Evolutionary conservation across 2,113 vertebrate species (phyloP).

Genomic region (Gobiocypris rarus): DNA sequence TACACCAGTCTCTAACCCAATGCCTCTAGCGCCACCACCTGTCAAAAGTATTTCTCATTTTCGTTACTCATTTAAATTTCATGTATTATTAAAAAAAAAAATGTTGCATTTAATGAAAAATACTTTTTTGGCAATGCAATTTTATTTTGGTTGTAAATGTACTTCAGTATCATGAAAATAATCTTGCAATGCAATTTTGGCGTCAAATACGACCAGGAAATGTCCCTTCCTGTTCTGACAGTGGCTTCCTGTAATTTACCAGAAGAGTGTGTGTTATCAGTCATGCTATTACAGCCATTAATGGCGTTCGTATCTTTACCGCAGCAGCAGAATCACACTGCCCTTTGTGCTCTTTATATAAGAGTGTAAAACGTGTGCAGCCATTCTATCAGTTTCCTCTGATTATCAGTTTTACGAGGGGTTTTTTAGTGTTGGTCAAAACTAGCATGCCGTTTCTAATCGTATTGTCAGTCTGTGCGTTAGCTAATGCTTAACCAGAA

Average conservation of each 20-base stretch:
- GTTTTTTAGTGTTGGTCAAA: background rate
- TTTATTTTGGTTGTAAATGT: background rate
- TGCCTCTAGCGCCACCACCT: no score
- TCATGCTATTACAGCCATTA: background rate
- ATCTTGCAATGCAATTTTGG: background rate
- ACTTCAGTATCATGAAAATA: background rate
- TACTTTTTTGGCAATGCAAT: background rate
- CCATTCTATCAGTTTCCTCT: background rate
- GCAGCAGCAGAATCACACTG: background rate
- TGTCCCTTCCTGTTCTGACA: background rate
- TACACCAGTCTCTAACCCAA: no score
- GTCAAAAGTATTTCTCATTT: no score
- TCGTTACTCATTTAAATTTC: no score
- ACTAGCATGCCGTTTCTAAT: background rate
- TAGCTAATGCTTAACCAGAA: background rate
- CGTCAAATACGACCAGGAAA: background rate
- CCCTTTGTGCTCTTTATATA: conserved; percentile 7
- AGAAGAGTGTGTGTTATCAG: background rate
- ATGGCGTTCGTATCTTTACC: background rate
- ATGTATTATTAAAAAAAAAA: no score
- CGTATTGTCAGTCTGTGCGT: background rate
- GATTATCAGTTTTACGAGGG: background rate
- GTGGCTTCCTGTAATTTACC: background rate
- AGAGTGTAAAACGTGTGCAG: background rate
- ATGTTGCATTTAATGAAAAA: no score